Evolutionary conservation across 2,888 invertebrate species (phyloP).

Genomic region (Shargacucullia verbasci): DNA sequence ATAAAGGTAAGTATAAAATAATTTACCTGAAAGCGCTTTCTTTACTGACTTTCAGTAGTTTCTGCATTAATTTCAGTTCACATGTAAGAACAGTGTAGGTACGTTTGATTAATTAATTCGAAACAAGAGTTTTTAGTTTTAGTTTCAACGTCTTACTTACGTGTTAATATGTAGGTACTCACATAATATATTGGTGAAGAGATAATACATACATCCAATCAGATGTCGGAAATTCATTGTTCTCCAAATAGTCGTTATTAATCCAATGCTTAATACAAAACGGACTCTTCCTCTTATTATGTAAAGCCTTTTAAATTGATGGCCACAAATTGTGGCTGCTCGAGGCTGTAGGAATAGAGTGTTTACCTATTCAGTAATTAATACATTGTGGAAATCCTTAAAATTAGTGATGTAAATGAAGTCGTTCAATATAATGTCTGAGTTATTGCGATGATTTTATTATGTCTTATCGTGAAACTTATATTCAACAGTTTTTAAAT

Average conservation of each 20-base stretch:
- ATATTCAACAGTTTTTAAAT: neutral
- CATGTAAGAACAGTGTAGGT: no score
- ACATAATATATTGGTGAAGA: slow-evolving; percentile 19
- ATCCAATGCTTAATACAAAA: slow-evolving; percentile 36
- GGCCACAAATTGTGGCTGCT: slow-evolving; percentile 15
- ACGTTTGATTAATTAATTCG: no score
- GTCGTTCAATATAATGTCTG: slow-evolving; percentile 1
- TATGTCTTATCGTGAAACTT: neutral
- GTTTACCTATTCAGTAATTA: slow-evolving; percentile 23
- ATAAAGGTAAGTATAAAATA: no score
- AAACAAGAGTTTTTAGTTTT: no score
- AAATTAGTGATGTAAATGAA: slow-evolving; percentile 12
- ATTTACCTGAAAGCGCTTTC: no score
- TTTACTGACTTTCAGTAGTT: no score
- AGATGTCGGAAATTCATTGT: slow-evolving; percentile 64
- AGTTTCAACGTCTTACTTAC: no score
- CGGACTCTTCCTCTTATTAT: slow-evolving; percentile 57
- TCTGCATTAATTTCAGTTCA: no score
- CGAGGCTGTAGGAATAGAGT: slow-evolving; percentile 46
- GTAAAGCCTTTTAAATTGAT: slow-evolving; percentile 31
- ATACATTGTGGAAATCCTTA: slow-evolving; percentile 40
- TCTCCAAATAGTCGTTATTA: slow-evolving; percentile 56
- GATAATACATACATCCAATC: slow-evolving; percentile 13
- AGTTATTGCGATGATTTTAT: neutral
- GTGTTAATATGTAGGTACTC: no score